Evolutionary conservation across 2,888 invertebrate genomes (phyloP).

Genomic region (Synergus laeviventris): DNA sequence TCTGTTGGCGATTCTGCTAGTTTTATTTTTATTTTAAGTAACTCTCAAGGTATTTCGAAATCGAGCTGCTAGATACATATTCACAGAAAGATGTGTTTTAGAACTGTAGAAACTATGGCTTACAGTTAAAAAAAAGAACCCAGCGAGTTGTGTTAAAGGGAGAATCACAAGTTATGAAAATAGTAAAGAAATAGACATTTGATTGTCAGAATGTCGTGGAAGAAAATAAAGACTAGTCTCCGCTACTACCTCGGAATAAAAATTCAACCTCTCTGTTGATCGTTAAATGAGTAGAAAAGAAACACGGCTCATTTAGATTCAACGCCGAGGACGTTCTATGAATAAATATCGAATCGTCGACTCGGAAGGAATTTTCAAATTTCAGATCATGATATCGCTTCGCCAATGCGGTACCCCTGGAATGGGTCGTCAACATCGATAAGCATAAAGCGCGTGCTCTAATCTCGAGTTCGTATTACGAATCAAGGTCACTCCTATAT

Average conservation of each 20-base stretch:
- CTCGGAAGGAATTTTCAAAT: neutral
- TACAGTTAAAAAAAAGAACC: neutral
- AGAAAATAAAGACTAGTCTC: neutral
- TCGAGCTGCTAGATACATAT: neutral
- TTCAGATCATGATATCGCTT: neutral
- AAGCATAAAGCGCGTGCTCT: constrained; percentile 25
- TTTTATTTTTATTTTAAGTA: constrained; percentile 17
- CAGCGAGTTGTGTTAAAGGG: neutral
- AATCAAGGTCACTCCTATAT: constrained; percentile 21
- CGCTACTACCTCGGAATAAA: neutral
- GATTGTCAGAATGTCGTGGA: neutral
- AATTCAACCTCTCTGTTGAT: neutral
- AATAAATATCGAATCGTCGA: constrained; percentile 1
- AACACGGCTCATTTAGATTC: constrained; percentile 6
- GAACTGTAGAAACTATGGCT: neutral
- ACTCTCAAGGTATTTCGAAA: neutral
- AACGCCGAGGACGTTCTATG: neutral
- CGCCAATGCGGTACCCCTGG: neutral
- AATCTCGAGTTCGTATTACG: constrained; percentile 22
- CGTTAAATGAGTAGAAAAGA: neutral
- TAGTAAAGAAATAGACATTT: neutral
- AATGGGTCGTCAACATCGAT: constrained; percentile 35
- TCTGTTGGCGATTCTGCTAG: neutral
- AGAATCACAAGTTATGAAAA: too few relatives aligned
- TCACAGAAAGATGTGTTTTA: neutral